Percentiles rank a stretch among this genome's conserved stretches.
These are phyloP conservation scores for Pagetopsis macropterus DNA, from an alignment of 2,797 vertebrate species.

Conservation along the genomic window DNA sequence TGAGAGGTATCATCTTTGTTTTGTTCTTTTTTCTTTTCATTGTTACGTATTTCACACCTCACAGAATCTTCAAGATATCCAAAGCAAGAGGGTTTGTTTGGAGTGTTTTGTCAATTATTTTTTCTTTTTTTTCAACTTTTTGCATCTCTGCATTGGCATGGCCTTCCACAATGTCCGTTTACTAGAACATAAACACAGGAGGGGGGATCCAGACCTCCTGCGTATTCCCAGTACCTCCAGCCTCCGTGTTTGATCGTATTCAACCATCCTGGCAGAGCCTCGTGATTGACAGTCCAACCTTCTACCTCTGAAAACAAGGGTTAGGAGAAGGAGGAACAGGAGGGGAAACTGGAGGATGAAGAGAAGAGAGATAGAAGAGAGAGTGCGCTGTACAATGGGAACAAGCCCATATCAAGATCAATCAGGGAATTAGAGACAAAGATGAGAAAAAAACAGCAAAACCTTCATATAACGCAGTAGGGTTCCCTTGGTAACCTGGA, in stretches of 20 bases:
- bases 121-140: slow-evolving; percentile 62
- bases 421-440: slow-evolving; percentile 78
- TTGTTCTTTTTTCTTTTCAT: slow-evolving; percentile 60
- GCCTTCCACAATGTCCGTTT: slow-evolving; percentile 83
- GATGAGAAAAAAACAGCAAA: slow-evolving; percentile 71
- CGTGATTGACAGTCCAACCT: slow-evolving; percentile 74
- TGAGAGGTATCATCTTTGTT: slow-evolving; percentile 80
- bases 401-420: slow-evolving; percentile 81
- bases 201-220: slow-evolving; percentile 74
- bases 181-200: slow-evolving; percentile 87
- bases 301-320: slow-evolving; percentile 70
- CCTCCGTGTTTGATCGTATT: slow-evolving; percentile 69
- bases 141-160: slow-evolving; percentile 80
- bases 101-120: slow-evolving; percentile 66
- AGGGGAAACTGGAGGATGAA: slow-evolving; percentile 68
- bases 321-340: slow-evolving; percentile 59
- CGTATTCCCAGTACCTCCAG: slow-evolving; percentile 75
- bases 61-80: slow-evolving; percentile 81
- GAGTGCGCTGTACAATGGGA: slow-evolving; percentile 81
- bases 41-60: slow-evolving; percentile 73
- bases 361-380: slow-evolving; percentile 71
- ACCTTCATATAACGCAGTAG: slow-evolving; percentile 99
- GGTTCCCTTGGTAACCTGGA: slow-evolving; percentile 99
- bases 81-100: slow-evolving; percentile 78
- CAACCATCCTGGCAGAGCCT: slow-evolving; percentile 70